phyloP scores from a whole-genome alignment of 2,113 vertebrate species.

The Petromus typicus region DNA sequence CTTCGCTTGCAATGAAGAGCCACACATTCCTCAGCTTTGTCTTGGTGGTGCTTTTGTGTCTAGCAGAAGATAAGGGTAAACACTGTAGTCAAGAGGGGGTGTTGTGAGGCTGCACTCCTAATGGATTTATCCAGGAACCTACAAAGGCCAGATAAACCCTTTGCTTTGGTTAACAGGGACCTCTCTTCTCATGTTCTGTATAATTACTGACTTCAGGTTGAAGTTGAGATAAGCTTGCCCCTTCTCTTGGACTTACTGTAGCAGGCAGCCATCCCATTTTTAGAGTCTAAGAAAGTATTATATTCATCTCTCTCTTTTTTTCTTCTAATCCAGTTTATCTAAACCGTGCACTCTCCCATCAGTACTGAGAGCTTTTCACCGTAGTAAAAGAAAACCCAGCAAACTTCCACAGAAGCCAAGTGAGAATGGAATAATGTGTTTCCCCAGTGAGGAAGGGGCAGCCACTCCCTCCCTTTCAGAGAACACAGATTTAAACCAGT shows the following conservation, averaged over 20 bases:
- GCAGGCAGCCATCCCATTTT: constrained; percentile 12
- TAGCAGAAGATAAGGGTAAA: constrained; percentile 57
- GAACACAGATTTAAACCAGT: not conserved
- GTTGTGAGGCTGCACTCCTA: constrained; percentile 49
- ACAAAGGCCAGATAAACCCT: constrained; percentile 65
- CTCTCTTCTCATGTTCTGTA: constrained; percentile 49
- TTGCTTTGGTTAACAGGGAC: constrained; percentile 56
- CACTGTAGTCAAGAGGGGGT: constrained; percentile 38
- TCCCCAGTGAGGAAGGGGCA: not conserved
- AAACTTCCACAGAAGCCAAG: constrained; percentile 3
- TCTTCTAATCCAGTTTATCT: constrained; percentile 65
- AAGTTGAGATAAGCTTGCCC: constrained; percentile 22
- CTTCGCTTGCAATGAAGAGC: constrained; percentile 50
- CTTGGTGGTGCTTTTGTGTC: constrained; percentile 46
- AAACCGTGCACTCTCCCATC: not conserved
- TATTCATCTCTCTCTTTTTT: not conserved
- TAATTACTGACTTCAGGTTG: constrained; percentile 68
- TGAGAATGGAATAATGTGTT: not conserved
- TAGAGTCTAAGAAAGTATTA: constrained; percentile 32
- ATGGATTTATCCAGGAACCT: constrained; percentile 49
- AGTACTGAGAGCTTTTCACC: constrained; percentile 36
- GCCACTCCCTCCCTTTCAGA: not conserved
- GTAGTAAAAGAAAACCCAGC: constrained; percentile 32
- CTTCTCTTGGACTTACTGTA: constrained; percentile 54
- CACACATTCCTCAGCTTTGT: constrained; percentile 50